Evolutionary conservation across 2,888 invertebrate species (phyloP).

Genomic region (Iphiclides podalirius): DNA sequence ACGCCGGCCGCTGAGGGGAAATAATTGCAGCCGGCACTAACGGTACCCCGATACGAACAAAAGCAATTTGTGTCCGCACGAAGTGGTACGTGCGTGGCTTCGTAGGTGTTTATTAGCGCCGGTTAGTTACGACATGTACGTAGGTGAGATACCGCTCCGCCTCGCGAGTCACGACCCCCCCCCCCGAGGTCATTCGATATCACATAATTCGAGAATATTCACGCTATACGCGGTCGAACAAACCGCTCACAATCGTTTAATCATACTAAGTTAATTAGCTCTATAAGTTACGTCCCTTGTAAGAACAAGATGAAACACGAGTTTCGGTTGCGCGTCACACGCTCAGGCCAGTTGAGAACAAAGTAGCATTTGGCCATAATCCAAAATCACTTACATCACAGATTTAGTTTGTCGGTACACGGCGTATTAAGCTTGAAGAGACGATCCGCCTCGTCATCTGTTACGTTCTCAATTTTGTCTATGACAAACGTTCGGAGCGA

Average conservation of each 20-base stretch:
- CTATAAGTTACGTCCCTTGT: too few relatives aligned
- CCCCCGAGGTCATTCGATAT: conserved; percentile 56
- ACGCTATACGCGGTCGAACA: too few relatives aligned
- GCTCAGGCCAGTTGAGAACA: conserved; percentile 56
- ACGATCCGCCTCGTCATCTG: conserved; percentile 27
- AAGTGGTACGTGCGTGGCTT: conserved; percentile 72
- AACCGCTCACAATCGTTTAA: too few relatives aligned
- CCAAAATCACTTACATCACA: conserved; percentile 68
- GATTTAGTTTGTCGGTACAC: conserved; percentile 54
- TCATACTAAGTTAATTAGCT: too few relatives aligned
- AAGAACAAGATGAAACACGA: too few relatives aligned
- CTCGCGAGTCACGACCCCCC: conserved; percentile 50
- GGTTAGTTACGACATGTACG: conserved; percentile 38
- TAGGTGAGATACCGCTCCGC: conserved; percentile 32
- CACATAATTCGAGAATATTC: too few relatives aligned
- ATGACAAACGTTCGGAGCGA: conserved; percentile 41
- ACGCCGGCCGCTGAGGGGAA: conserved; percentile 46
- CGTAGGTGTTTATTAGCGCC: conserved; percentile 72
- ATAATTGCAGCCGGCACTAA: conserved; percentile 44
- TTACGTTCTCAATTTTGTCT: too few relatives aligned
- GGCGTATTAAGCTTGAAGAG: conserved; percentile 53
- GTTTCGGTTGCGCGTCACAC: conserved; percentile 55
- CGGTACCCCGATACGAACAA: conserved; percentile 63
- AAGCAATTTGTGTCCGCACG: conserved; percentile 77
- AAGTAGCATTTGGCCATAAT: conserved; percentile 67